Percentiles rank a stretch among this genome's conserved stretches.
Evolutionary conservation across 1,140 invertebrate genomes (phyloP).

Genomic region (Scaptomyza pallida): DNA sequence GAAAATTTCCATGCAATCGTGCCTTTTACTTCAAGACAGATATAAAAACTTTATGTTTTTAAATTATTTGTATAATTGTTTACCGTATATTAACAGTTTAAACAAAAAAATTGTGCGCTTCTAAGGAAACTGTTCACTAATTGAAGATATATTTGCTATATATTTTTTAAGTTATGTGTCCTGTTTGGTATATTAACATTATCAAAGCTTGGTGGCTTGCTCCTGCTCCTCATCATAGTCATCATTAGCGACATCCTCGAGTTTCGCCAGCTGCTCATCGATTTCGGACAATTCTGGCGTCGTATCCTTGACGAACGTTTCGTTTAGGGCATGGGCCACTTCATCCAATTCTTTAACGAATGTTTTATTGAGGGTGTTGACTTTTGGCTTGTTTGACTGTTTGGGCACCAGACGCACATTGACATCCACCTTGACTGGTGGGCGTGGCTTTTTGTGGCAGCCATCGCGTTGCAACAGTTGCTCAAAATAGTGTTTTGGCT

Average conservation of each 20-base stretch:
- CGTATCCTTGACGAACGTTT: slow-evolving; percentile 65
- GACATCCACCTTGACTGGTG: slow-evolving; percentile 89
- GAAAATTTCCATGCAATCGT: too few relatives aligned
- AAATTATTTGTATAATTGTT: too few relatives aligned
- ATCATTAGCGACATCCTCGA: slow-evolving; percentile 43
- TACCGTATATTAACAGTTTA: too few relatives aligned
- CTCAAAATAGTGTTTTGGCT: slow-evolving; percentile 68
- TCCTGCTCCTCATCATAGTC: slow-evolving; percentile 55
- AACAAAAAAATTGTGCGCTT: too few relatives aligned
- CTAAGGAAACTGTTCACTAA: slow-evolving; percentile 33
- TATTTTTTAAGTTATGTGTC: not conserved
- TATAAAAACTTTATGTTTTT: too few relatives aligned
- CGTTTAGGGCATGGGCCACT: slow-evolving; percentile 59
- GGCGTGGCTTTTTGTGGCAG: slow-evolving; percentile 63
- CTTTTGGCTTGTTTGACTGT: slow-evolving; percentile 83
- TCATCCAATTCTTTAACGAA: slow-evolving; percentile 67
- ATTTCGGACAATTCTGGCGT: slow-evolving; percentile 58
- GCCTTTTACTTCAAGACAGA: too few relatives aligned
- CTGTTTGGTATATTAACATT: slow-evolving; percentile 44
- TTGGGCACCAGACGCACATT: slow-evolving; percentile 89
- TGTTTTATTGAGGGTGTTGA: slow-evolving; percentile 50
- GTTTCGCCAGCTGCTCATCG: slow-evolving; percentile 54
- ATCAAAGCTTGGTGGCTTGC: slow-evolving; percentile 66
- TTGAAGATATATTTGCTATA: not conserved
- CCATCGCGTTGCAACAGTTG: slow-evolving; percentile 65